Evolutionary conservation across 1,140 invertebrate genomes (phyloP), one percentile per base, ranked within the genome.

Genomic region (Ostrea denselamellosa): DNA sequence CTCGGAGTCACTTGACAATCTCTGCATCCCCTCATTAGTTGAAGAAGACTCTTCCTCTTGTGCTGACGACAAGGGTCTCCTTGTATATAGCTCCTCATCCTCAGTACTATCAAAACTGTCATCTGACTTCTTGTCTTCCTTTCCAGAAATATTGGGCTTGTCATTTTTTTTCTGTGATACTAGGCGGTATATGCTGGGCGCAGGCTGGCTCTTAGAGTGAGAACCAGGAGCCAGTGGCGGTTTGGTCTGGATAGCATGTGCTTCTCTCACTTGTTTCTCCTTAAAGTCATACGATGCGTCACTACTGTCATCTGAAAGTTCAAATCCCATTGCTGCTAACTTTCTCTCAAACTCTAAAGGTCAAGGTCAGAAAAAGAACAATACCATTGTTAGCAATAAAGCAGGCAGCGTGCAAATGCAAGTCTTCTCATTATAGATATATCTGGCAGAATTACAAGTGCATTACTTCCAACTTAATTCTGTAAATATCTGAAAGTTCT

Each of bases 291-390:
- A 91, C 7, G 88, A 85, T 58, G 91, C 90, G 58, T 68, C 68
- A 19, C 71, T 85, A 5, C 53, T 58, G 44, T 92, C 89, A 90
- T 93, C 91, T 89, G 90, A 90, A 89, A 91, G 83, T 83, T 92
- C 93, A 92, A 94, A 93, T 53, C 93, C 93, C 90, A 94, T 93
- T 19, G 89, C 87, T 83, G 92, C 91, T 83, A 94, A 89, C 88
- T 94, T 94, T 85, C 88, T 88, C 62, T 94, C 92, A 92, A 94
- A 94, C 90, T 94, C 94, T 94, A 90, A 52, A 88, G 44, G 19
- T 56, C 83, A 83, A 71, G 56, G 89, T 85, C 44, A 83, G 77
- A 85, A 85, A 86, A 51, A 88, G 17, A 87, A 88, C 86, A 86
- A 17, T 51, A 65, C 51, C 77, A 58, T 83, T 82, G 62, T 89